phyloP scores from a whole-genome alignment of 2,888 invertebrate species.

The Eupelmus urozonus region DNA sequence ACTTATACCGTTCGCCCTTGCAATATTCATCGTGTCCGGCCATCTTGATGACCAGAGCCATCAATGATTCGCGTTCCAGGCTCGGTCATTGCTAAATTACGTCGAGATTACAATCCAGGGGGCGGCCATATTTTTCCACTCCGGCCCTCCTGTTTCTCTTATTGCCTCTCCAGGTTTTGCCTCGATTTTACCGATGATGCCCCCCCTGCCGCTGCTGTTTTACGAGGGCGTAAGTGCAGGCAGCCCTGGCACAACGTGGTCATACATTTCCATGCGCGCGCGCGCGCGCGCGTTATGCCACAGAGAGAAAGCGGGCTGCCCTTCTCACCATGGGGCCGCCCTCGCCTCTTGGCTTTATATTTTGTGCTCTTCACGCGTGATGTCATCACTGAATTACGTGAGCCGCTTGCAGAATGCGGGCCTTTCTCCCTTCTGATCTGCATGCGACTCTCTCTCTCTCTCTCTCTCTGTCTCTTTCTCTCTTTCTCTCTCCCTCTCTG shows the following conservation, averaged over 20 bases:
- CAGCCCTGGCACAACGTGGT: constrained; percentile 42
- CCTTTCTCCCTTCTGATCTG: constrained; percentile 25
- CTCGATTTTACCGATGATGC: constrained; percentile 35
- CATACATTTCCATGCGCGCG: constrained; percentile 66
- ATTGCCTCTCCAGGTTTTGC: constrained; percentile 24
- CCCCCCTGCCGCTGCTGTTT: constrained; percentile 60
- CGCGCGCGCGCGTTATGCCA: constrained; percentile 58
- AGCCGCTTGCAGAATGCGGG: constrained; percentile 68
- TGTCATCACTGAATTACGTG: constrained; percentile 77
- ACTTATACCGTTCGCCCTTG: background rate
- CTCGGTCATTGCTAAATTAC: background rate
- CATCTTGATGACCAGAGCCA: background rate
- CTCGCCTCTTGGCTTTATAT: constrained; percentile 72
- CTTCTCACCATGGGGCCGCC: constrained; percentile 62
- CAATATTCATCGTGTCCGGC: constrained; percentile 26
- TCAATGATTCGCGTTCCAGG: constrained; percentile 10
- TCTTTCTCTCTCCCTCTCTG: too few relatives aligned
- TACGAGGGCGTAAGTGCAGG: constrained; percentile 61
- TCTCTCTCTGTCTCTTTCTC: too few relatives aligned
- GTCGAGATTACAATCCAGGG: background rate
- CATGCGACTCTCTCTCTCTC: too few relatives aligned
- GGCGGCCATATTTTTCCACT: background rate
- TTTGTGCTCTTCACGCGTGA: constrained; percentile 76
- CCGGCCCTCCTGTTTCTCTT: constrained; percentile 34
- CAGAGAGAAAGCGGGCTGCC: too few relatives aligned